Base-by-base conservation (phyloP, 2,113 vertebrate species). In the Gadus chalcogrammus region DNA sequence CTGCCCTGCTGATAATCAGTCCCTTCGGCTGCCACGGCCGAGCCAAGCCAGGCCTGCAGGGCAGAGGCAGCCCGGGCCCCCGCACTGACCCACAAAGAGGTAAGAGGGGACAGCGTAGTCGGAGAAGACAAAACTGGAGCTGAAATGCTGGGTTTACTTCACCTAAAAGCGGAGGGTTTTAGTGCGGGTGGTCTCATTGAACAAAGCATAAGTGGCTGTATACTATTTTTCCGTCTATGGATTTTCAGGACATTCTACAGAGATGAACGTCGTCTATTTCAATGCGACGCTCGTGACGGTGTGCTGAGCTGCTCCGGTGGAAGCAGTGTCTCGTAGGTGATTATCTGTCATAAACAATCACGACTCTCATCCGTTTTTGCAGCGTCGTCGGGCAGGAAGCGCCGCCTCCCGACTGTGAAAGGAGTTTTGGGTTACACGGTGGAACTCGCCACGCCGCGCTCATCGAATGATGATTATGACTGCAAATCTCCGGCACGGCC, bases 1-100 rank as follows among this genome's bases (percentile, higher is more conserved):
- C 79, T 85, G 82, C 68, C 84, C 83, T 68, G 70, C 68, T 64
- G 53, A 65, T 82, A 77, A 88, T 87, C 82, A 70, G 77, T 82
- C 72, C 68, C 71, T 42, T 69, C 70, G 71, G 76, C 81, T 76
- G 75, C 42, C 76, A 76, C 72, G 81, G 75, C 71, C 67, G 76
- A 73, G 74, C 71, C 69, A 65, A 56, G 35, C 71, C 68, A 48
- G 42, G 22, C 69, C 56, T 58, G 77, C 70, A 24, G 67, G 48
- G 65, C 31, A 22, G 27, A 67, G 64, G 64, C 65, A 64, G 12
- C 56, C 18, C 31, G 6, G 15, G 48, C 61, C 55, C 64, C 18
- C 2, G 9, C 38, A 12, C 16, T 13, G 69, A 13, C 42, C n/a
- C 18, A 68, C 38, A 38, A 20, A 0, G 4, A 28, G 28, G 15